phyloP scores from a whole-genome alignment of 2,797 vertebrate genomes.

The Eulemur albifrons region DNA sequence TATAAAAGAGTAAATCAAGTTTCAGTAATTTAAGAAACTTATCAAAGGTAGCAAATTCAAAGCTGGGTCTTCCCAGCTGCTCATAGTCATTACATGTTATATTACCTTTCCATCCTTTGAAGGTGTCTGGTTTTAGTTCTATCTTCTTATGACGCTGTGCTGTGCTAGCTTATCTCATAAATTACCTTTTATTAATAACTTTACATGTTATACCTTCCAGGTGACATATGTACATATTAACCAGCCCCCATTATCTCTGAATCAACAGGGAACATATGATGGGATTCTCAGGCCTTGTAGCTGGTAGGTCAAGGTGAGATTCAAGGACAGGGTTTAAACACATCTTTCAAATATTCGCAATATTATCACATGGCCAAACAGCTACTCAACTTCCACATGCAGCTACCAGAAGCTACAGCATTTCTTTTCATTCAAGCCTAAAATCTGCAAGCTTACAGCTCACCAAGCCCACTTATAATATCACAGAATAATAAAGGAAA shows the following conservation, averaged over 20 bases:
- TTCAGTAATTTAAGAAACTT: background rate
- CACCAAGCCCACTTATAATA: background rate
- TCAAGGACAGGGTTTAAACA: background rate
- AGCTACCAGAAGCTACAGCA: background rate
- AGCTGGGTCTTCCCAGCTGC: background rate
- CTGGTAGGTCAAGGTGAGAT: background rate
- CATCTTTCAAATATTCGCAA: background rate
- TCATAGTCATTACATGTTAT: background rate
- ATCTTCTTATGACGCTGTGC: background rate
- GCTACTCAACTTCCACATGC: background rate
- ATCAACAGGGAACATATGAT: background rate
- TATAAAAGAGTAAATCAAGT: slow-evolving; percentile 13
- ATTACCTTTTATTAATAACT: background rate
- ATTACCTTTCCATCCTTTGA: background rate
- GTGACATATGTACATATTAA: background rate
- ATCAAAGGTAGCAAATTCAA: background rate
- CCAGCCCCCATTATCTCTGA: background rate
- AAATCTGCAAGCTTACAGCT: background rate
- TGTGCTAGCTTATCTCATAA: background rate
- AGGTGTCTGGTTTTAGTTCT: background rate
- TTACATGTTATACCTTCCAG: background rate
- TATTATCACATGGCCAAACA: background rate
- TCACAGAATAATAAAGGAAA: background rate
- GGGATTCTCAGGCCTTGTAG: background rate
- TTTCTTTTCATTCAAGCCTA: background rate